phyloP scores from a whole-genome alignment of 2,888 invertebrate genomes.

The Apomyelois bistriatella region DNA sequence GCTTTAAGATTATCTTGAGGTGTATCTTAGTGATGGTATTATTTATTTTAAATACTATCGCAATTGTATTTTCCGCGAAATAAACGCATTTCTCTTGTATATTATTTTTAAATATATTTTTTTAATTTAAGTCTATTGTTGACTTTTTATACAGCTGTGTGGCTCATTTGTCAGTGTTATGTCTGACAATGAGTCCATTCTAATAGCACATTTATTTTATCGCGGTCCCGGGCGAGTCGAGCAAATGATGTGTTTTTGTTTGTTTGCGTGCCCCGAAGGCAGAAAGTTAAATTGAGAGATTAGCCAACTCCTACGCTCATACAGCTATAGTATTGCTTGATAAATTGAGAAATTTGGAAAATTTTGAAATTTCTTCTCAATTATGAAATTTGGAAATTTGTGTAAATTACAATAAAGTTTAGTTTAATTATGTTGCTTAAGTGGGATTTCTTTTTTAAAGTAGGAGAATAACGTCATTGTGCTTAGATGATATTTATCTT shows the following conservation, averaged over 20 bases:
- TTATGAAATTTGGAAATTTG: slow-evolving; percentile 4
- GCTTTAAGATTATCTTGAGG: too few species aligned
- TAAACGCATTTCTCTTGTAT: too few species aligned
- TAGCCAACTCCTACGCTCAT: neutral
- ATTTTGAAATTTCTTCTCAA: neutral
- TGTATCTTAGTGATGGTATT: too few species aligned
- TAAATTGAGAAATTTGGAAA: neutral
- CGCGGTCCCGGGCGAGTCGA: slow-evolving; percentile 23
- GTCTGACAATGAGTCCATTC: slow-evolving; percentile 22
- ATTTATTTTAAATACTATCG: too few species aligned
- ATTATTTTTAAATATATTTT: too few species aligned
- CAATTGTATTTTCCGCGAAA: too few species aligned
- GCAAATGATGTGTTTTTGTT: slow-evolving; percentile 35
- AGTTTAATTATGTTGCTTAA: too few species aligned
- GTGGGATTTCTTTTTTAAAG: too few species aligned
- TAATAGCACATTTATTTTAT: slow-evolving; percentile 34
- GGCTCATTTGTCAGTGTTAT: slow-evolving; percentile 18
- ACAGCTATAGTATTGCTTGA: neutral
- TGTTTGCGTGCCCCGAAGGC: slow-evolving; percentile 29
- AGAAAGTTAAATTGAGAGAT: slow-evolving; percentile 22
- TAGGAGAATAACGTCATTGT: too few species aligned
- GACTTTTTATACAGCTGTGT: slow-evolving; percentile 8
- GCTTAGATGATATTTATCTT: too few species aligned
- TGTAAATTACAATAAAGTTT: too few species aligned
- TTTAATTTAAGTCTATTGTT: too few species aligned